phyloP scores from a whole-genome alignment of 2,113 vertebrate species.

The Butastur rufipennis region DNA sequence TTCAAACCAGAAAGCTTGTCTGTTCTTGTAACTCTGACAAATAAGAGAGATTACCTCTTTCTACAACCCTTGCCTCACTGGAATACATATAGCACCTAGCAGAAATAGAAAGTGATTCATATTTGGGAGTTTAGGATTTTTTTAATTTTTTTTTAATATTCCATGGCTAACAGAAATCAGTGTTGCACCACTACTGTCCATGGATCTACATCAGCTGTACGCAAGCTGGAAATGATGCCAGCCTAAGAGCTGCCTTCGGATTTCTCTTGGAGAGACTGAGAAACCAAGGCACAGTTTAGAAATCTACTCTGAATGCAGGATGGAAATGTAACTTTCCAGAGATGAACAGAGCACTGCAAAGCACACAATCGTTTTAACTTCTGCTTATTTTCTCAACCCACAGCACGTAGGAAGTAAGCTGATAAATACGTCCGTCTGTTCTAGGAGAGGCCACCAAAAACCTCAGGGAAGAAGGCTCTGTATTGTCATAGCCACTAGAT shows the following conservation, averaged over 20 bases:
- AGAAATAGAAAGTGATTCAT: background rate
- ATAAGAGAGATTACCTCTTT: background rate
- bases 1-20: background rate
- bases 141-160: background rate
- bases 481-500: background rate
- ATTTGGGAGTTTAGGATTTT: no score
- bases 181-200: background rate
- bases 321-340: background rate
- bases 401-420: background rate
- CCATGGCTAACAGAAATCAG: background rate
- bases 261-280: background rate
- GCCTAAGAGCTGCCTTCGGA: background rate
- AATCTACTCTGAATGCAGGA: fast-evolving
- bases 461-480: background rate
- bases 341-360: background rate
- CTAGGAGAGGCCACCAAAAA: background rate
- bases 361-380: background rate
- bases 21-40: background rate
- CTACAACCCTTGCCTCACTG: background rate
- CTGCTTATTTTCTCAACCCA: background rate
- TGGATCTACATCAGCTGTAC: background rate
- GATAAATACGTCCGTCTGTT: background rate
- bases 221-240: background rate
- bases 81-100: background rate
- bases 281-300: background rate